Evolutionary conservation across 2,888 invertebrate genomes (phyloP).

Genomic region (Diarsia dahlii): DNA sequence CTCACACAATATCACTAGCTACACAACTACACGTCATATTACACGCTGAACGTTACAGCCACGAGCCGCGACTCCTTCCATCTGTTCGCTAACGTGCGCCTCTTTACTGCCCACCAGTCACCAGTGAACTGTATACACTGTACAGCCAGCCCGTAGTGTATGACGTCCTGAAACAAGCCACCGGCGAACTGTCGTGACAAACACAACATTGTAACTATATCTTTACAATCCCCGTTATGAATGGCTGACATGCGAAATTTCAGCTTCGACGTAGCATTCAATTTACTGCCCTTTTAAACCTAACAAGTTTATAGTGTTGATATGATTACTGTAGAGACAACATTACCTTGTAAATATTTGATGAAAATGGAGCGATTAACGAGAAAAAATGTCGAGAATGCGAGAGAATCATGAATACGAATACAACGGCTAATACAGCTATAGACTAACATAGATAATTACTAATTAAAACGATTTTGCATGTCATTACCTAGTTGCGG

Average conservation of each 20-base stretch:
- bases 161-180: constrained; percentile 5
- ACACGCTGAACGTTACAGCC: constrained; percentile 26
- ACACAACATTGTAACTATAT: constrained; percentile 5
- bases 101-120: constrained; percentile 15
- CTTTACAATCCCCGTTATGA: constrained; percentile 20
- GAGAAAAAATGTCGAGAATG: constrained; percentile 9
- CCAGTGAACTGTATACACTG: no score
- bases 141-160: constrained; percentile 1
- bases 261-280: constrained; percentile 5
- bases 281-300: constrained; percentile 9
- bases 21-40: constrained; percentile 37
- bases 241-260: constrained; percentile 41
- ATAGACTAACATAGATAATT: constrained; percentile 33
- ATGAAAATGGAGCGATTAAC: constrained; percentile 14
- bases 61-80: constrained; percentile 28
- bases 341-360: constrained; percentile 18
- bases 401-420: constrained; percentile 28
- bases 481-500: constrained; percentile 32
- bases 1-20: constrained; percentile 65
- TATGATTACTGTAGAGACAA: constrained; percentile 13
- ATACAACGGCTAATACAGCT: constrained; percentile 20
- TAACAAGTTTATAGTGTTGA: constrained; percentile 1
- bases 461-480: constrained; percentile 31
- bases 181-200: constrained; percentile 6
- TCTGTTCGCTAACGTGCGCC: constrained; percentile 13